Conservation (phyloP, 2,888 invertebrate species). For the Orthosia gracilis region DNA sequence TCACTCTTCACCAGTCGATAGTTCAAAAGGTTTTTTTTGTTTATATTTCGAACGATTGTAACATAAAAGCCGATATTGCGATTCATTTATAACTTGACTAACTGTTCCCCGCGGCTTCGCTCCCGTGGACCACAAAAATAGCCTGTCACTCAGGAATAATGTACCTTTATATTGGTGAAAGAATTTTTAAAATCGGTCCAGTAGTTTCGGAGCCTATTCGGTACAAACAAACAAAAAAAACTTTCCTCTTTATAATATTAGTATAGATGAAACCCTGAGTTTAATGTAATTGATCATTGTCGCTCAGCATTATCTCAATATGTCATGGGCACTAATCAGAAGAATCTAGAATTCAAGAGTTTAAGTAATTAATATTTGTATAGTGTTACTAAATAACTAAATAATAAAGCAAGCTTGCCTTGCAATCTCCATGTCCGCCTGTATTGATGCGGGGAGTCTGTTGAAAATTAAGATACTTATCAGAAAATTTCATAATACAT, state of each 20-base stretch:
- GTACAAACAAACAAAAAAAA: too few species aligned
- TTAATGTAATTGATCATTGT: slow-evolving; percentile 22
- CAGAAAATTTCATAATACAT: slow-evolving; percentile 34
- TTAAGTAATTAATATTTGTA: slow-evolving; percentile 17
- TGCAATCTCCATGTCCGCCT: slow-evolving; percentile 56
- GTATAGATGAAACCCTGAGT: slow-evolving; percentile 10
- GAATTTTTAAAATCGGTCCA: too few species aligned
- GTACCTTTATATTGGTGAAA: too few species aligned
- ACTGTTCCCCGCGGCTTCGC: too few species aligned
- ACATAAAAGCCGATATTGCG: slow-evolving; percentile 11
- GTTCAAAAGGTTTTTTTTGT: slow-evolving; percentile 33
- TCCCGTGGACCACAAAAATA: too few species aligned
- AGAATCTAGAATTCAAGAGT: slow-evolving; percentile 1
- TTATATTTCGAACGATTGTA: slow-evolving; percentile 15
- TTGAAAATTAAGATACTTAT: slow-evolving; percentile 45
- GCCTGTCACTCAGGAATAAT: too few species aligned
- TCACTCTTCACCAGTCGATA: slow-evolving; percentile 3
- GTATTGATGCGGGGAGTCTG: slow-evolving; percentile 54
- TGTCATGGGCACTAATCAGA: slow-evolving; percentile 14
- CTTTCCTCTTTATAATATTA: too few species aligned
- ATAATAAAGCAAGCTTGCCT: slow-evolving; percentile 55
- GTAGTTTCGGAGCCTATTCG: too few species aligned
- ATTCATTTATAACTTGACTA: slow-evolving; percentile 12
- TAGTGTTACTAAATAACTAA: slow-evolving; percentile 36
- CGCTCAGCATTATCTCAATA: slow-evolving; percentile 10